Base-by-base conservation (phyloP, 2,888 invertebrate genomes). In the Octonoba sinensis region DNA sequence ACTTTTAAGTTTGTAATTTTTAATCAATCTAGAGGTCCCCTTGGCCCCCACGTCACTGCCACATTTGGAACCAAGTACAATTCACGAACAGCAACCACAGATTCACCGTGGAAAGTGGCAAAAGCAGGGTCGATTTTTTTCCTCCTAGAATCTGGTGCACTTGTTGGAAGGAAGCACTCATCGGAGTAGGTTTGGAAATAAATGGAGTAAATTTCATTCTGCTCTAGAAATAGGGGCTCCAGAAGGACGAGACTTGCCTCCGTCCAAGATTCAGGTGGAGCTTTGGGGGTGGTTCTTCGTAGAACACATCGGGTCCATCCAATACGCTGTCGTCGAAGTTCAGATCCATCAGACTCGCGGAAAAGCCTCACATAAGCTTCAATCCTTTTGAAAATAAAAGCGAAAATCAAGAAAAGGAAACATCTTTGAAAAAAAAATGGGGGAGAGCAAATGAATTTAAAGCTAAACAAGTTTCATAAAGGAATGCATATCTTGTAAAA, bases 151-250 rank as follows among this genome's bases (percentile, higher is more conserved):
- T 20, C 18, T 0, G 44, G 27, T 12, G 62, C 11, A 22, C 22
- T 62, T 20, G 67, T 60, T 1, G 66, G 72, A n/a, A 79, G 46
- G 12, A n/a, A 8, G 24, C 59, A 67, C 6, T 27, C 36, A 20
- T 15, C 46, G 49, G 54, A 20, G 13, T 16, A 66, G 18, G 54
- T 46, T 3, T 20, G 20, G 1, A 79, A 46, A 36, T 67, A 59
- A 46, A 73, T 20, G 15, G 79, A 69, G 22, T 67, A 79, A 8
- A 79, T 73, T 36, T 67, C 59, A 15, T 16, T 22, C 44, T 24
- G n/a, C 16, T 47, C 20, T 3, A 79, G 73, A 22, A 72, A 57
- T 6, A 79, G 57, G n/a, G 79, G 67, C 56, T 79, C 67, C 22
- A 47, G 57, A 36, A 79, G 60, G 18, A 54, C 20, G 57, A 79